Conservation (phyloP, 2,113 vertebrate species). For the Dipodomys ordii region DNA sequence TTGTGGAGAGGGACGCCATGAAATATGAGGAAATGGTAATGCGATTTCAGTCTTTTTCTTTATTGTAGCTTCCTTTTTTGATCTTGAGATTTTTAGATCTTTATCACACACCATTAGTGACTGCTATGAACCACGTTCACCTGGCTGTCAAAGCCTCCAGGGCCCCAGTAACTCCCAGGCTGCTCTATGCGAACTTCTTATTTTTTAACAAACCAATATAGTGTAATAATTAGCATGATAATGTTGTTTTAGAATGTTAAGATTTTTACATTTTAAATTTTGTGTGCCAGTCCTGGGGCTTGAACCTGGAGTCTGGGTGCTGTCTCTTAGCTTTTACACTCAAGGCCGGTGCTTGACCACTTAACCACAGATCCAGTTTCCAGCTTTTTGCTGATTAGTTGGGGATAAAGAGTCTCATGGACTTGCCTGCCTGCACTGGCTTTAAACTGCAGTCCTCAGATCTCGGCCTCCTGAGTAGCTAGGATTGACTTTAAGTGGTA, state of each 20-base stretch:
- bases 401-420: no score
- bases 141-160: background rate
- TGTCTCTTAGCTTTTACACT: no score
- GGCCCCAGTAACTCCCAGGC: background rate
- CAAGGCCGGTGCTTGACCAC: no score
- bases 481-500: no score
- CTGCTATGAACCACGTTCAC: background rate
- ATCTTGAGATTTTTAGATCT: background rate
- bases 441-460: no score
- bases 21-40: constrained; percentile 91
- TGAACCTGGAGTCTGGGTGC: no score
- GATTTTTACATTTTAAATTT: background rate
- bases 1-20: constrained; percentile 92
- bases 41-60: background rate
- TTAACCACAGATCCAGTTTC: no score
- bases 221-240: background rate
- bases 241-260: background rate
- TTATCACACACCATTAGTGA: background rate
- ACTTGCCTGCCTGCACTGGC: no score
- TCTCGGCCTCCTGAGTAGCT: no score
- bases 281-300: no score
- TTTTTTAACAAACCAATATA: background rate
- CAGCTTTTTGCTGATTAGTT: no score
- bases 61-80: constrained; percentile 1
- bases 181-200: constrained; percentile 8